These are phyloP conservation scores for Drosophila setifemur DNA, from an alignment of 1,140 invertebrate genomes.

Conservation along the genomic window DNA sequence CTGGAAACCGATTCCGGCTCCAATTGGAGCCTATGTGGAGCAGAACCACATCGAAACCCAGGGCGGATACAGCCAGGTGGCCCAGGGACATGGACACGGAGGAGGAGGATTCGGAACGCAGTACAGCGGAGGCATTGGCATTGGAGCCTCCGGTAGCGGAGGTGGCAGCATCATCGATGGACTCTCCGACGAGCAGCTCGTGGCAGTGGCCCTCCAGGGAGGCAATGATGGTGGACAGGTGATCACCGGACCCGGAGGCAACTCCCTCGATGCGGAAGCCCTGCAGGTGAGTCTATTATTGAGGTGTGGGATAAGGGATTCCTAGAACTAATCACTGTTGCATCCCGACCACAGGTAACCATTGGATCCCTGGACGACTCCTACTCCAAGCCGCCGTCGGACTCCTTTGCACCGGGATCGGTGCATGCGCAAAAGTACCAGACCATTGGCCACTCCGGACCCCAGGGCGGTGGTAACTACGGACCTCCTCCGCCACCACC, in stretches of 20 bases:
- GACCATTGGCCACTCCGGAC: constrained; percentile 22
- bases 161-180: constrained; percentile 58
- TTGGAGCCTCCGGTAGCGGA: background rate
- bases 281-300: constrained; percentile 70
- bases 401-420: constrained; percentile 64
- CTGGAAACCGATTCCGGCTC: constrained; percentile 91
- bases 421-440: constrained; percentile 63
- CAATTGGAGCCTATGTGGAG: constrained; percentile 76
- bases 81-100: constrained; percentile 44
- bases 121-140: constrained; percentile 37
- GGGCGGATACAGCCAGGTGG: constrained; percentile 67
- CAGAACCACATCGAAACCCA: constrained; percentile 73
- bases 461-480: constrained; percentile 23
- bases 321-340: too few species aligned
- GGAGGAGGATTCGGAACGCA: constrained; percentile 30
- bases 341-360: constrained; percentile 49
- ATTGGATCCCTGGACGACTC: constrained; percentile 59
- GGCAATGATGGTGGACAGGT: constrained; percentile 36
- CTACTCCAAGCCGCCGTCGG: constrained; percentile 63
- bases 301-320: too few species aligned
- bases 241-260: constrained; percentile 47
- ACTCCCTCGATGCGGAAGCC: constrained; percentile 62
- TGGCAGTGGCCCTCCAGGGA: constrained; percentile 70
- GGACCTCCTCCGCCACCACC: constrained; percentile 80
- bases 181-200: constrained; percentile 71